Percentiles rank a stretch among this genome's conserved stretches.
Conservation (phyloP, 2,888 invertebrate species). For the Gymnocheta viridis region DNA sequence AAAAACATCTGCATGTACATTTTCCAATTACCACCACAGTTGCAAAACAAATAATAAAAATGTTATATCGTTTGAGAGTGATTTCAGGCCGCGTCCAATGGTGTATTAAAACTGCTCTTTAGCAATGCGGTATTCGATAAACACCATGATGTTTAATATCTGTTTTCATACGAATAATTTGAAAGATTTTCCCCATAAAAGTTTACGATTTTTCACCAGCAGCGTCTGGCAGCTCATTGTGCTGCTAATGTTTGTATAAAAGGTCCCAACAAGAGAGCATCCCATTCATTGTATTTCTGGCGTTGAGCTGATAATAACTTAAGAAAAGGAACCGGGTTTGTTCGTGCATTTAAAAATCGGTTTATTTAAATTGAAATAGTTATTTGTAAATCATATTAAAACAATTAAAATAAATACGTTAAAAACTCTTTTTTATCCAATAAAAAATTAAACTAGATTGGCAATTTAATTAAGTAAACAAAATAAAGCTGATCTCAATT, state of each 20-base stretch:
- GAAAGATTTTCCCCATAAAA: neutral
- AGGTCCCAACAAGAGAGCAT: constrained; percentile 57
- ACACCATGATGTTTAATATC: too few species aligned
- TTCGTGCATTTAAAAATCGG: constrained; percentile 58
- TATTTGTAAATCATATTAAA: neutral
- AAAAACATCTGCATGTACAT: too few species aligned
- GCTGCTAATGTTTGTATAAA: constrained; percentile 52
- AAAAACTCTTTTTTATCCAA: neutral
- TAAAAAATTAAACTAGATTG: neutral
- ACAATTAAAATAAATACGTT: neutral
- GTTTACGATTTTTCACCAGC: neutral
- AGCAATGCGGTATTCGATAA: too few species aligned
- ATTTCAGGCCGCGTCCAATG: too few species aligned
- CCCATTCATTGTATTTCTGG: constrained; percentile 63
- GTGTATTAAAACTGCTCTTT: too few species aligned
- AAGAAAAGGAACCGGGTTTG: constrained; percentile 58
- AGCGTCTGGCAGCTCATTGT: neutral
- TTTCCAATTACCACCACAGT: too few species aligned
- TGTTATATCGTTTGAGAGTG: too few species aligned
- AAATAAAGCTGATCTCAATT: neutral
- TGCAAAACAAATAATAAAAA: too few species aligned
- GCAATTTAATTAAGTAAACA: neutral
- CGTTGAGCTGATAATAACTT: constrained; percentile 57
- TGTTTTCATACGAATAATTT: too few species aligned
- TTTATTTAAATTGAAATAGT: constrained; percentile 1